Percentiles rank a stretch among this genome's conserved stretches.
These are phyloP conservation scores for Erpornis zantholeuca DNA, from an alignment of 2,113 vertebrate species.

Conservation along the genomic window DNA sequence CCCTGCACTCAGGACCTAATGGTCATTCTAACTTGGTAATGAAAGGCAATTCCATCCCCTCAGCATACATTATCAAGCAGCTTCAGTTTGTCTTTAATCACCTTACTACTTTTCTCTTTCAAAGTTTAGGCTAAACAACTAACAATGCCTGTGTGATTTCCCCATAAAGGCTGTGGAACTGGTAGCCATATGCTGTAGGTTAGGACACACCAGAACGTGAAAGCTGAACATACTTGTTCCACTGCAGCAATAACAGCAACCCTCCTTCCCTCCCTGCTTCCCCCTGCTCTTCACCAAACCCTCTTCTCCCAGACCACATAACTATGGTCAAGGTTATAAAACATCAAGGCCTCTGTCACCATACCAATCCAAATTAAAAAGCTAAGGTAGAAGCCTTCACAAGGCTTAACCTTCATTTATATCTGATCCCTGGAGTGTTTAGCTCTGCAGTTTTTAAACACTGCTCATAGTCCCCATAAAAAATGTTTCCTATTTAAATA, in stretches of 20 bases:
- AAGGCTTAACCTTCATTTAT: constrained; percentile 12
- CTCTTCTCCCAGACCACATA: not conserved
- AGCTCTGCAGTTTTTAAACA: constrained; percentile 32
- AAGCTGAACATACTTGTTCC: constrained; percentile 51
- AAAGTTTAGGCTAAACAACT: constrained; percentile 64
- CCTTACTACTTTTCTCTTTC: constrained; percentile 62
- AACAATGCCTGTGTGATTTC: constrained; percentile 47
- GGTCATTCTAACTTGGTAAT: not conserved
- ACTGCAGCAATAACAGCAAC: constrained; percentile 1
- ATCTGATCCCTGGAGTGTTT: not conserved
- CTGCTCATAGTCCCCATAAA: not conserved
- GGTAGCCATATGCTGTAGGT: constrained; percentile 55
- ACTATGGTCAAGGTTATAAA: constrained; percentile 64
- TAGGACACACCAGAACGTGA: constrained; percentile 47
- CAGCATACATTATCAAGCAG: constrained; percentile 54
- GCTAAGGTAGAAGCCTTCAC: not conserved
- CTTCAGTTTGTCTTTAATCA: constrained; percentile 66
- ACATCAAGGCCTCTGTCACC: constrained; percentile 62
- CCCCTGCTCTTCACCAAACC: not conserved
- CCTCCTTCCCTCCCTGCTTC: not conserved
- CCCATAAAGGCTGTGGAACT: constrained; percentile 43
- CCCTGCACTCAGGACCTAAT: not conserved
- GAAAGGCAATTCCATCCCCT: constrained; percentile 36
- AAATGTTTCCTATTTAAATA: constrained; percentile 23
- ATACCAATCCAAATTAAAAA: constrained; percentile 61